Evolutionary conservation across 2,113 vertebrate genomes (phyloP).

Genomic region (Elephantulus edwardii): DNA sequence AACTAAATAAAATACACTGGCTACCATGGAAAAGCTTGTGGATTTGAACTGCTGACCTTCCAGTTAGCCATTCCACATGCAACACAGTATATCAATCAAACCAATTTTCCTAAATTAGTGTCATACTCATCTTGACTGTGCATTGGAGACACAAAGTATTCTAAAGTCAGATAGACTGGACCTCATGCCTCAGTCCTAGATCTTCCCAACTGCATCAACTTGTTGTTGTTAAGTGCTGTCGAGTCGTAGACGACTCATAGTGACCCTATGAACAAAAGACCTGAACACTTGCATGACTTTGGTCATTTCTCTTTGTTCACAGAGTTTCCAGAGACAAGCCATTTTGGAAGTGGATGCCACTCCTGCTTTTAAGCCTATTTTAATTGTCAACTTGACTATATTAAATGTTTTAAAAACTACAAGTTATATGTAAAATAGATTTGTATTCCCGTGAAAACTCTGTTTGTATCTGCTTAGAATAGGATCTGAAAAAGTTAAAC

Average conservation of each 20-base stretch:
- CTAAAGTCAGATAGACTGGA: neutral
- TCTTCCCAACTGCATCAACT: neutral
- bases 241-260: too few relatives aligned
- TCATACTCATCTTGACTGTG: neutral
- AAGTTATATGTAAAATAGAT: neutral
- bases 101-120: neutral
- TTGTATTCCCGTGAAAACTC: neutral
- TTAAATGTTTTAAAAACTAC: neutral
- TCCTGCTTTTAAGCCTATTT: too few relatives aligned
- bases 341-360: too few relatives aligned
- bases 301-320: too few relatives aligned
- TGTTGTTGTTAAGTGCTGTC: too few relatives aligned
- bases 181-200: neutral
- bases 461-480: neutral
- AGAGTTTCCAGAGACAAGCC: too few relatives aligned
- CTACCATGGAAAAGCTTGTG: too few relatives aligned
- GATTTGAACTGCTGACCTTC: too few relatives aligned
- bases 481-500: neutral
- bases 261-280: too few relatives aligned
- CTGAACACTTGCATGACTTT: too few relatives aligned
- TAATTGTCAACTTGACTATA: neutral
- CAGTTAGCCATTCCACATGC: too few relatives aligned
- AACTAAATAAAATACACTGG: too few relatives aligned
- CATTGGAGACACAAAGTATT: neutral
- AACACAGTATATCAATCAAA: neutral